These are phyloP conservation scores for Telmatochromis brichardi DNA, from an alignment of 2,113 vertebrate genomes.

Conservation along the genomic window DNA sequence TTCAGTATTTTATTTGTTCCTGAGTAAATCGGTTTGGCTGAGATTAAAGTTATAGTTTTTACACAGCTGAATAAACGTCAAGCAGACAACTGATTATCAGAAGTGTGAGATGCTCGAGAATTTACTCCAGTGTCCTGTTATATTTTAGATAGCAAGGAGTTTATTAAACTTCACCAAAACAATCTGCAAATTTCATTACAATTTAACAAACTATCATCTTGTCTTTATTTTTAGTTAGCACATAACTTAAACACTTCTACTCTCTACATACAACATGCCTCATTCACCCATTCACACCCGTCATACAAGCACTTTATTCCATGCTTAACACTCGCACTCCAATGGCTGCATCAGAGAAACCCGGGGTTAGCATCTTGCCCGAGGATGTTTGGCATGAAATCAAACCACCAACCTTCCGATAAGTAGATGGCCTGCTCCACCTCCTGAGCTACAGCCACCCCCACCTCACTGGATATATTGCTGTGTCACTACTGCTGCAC, in stretches of 20 bases:
- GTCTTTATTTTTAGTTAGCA: no score
- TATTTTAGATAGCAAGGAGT: no score
- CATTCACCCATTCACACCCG: accelerated
- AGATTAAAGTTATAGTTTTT: no score
- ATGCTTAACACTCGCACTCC: neutral
- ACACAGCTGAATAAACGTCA: accelerated
- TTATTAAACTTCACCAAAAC: no score
- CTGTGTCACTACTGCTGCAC: neutral
- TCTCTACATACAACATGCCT: neutral
- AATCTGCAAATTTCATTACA: no score
- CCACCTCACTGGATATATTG: neutral
- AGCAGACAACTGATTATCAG: no score
- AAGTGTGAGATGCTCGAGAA: accelerated
- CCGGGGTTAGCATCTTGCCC: neutral
- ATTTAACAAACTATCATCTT: no score
- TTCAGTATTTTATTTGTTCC: no score
- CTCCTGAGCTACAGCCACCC: neutral
- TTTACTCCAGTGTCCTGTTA: no score
- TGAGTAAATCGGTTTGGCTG: no score
- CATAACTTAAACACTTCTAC: accelerated
- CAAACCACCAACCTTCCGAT: neutral
- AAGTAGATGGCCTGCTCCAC: neutral
- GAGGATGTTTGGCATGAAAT: neutral
- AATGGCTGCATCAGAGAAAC: neutral
- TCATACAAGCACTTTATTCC: neutral